phyloP scores from a whole-genome alignment of 2,888 invertebrate species.

The Seira ritae region DNA sequence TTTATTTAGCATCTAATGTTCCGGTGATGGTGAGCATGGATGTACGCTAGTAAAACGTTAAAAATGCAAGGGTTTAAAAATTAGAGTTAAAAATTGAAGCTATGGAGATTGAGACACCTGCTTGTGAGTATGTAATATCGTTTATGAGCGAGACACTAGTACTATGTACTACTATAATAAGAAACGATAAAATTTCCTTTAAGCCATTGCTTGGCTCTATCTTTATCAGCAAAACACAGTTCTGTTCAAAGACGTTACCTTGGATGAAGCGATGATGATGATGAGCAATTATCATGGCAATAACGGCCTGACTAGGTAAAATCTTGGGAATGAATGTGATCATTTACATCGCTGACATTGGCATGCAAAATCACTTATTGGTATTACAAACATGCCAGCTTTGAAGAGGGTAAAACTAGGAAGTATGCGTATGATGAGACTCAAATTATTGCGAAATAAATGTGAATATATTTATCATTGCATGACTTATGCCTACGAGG shows the following conservation, averaged over 20 bases:
- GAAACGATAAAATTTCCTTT: neutral
- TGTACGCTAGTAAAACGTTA: too few species aligned
- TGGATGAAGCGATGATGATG: slow-evolving; percentile 24
- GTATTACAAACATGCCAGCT: neutral
- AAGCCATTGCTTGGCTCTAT: neutral
- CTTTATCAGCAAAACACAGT: neutral
- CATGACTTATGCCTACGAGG: neutral
- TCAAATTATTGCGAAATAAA: neutral
- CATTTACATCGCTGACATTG: neutral
- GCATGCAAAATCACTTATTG: neutral
- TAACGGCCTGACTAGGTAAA: neutral
- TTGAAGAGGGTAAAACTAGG: slow-evolving; percentile 14
- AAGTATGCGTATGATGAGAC: neutral
- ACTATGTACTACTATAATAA: too few species aligned
- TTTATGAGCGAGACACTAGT: too few species aligned
- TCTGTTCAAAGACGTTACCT: neutral
- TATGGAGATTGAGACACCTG: too few species aligned
- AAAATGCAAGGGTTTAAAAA: too few species aligned
- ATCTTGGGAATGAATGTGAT: neutral
- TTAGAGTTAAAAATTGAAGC: too few species aligned
- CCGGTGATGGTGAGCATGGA: too few species aligned
- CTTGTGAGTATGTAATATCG: too few species aligned
- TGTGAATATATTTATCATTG: neutral
- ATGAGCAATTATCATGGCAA: slow-evolving; percentile 42
- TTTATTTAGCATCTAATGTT: too few species aligned